Conservation (phyloP, 2,888 invertebrate species). For the Lampropteryx suffumata region DNA sequence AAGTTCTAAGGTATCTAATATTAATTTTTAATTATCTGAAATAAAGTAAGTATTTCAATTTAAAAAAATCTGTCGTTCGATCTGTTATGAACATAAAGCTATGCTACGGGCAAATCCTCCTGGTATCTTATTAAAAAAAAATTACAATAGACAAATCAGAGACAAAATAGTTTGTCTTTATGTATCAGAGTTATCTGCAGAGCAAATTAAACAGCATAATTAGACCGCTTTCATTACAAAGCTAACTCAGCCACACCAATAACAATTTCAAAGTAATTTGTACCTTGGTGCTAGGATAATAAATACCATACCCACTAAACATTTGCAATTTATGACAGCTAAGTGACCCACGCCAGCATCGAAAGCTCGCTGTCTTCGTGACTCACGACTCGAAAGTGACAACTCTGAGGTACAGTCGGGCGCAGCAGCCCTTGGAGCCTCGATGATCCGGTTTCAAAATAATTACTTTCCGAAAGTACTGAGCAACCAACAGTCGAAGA, state of each 20-base stretch:
- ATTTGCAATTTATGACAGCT: conserved; percentile 47
- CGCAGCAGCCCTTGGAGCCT: conserved; percentile 40
- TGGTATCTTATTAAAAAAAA: too few species aligned
- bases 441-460: conserved; percentile 43
- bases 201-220: conserved; percentile 19
- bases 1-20: too few species aligned
- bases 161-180: neutral
- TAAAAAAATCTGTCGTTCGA: too few species aligned
- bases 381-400: conserved; percentile 72
- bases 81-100: too few species aligned
- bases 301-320: conserved; percentile 41
- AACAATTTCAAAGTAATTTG: conserved; percentile 34
- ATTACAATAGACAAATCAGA: neutral
- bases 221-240: conserved; percentile 23
- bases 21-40: too few species aligned
- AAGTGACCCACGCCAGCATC: conserved; percentile 43
- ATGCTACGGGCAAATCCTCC: too few species aligned
- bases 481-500: conserved; percentile 1
- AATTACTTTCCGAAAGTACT: conserved; percentile 4
- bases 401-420: conserved; percentile 53
- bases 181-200: conserved; percentile 2
- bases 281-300: conserved; percentile 45
- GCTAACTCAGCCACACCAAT: neutral
- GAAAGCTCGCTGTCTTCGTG: conserved; percentile 64
- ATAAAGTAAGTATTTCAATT: too few species aligned